phyloP scores from a whole-genome alignment of 2,888 invertebrate genomes.

The Girardia tigrina region DNA sequence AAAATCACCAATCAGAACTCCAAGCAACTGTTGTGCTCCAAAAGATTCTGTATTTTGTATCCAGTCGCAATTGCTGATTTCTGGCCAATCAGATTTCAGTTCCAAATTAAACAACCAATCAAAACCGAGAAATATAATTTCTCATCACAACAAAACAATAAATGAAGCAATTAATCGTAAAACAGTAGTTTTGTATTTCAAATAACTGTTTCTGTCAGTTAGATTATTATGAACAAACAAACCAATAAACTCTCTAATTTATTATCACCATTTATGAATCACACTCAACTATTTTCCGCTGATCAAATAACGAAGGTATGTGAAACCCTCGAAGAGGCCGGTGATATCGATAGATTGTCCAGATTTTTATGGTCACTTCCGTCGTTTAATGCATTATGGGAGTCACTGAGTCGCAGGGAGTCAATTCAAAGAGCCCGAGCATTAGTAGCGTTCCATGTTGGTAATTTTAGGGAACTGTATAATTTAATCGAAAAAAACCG shows the following conservation, averaged over 20 bases:
- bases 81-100: too few species aligned
- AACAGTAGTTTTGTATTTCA: too few species aligned
- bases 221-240: constrained; percentile 16
- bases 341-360: constrained; percentile 57
- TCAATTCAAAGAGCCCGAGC: constrained; percentile 70
- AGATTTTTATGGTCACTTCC: constrained; percentile 78
- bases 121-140: too few species aligned
- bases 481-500: constrained; percentile 74
- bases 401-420: constrained; percentile 67
- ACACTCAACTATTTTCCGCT: constrained; percentile 21
- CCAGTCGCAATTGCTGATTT: too few species aligned
- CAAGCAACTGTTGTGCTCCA: too few species aligned
- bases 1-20: too few species aligned
- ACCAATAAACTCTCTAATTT: background rate
- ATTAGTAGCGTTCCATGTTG: constrained; percentile 75
- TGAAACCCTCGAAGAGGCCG: constrained; percentile 53
- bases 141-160: too few species aligned
- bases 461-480: constrained; percentile 74
- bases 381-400: constrained; percentile 65
- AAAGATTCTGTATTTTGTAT: too few species aligned
- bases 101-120: too few species aligned
- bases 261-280: background rate
- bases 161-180: too few species aligned
- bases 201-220: too few species aligned
- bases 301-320: constrained; percentile 42